A percentile compares a stretch with the other conserved stretches of the same genome.
Evolutionary conservation across 2,888 invertebrate species (phyloP).

Genomic region (Lithosia quadra): DNA sequence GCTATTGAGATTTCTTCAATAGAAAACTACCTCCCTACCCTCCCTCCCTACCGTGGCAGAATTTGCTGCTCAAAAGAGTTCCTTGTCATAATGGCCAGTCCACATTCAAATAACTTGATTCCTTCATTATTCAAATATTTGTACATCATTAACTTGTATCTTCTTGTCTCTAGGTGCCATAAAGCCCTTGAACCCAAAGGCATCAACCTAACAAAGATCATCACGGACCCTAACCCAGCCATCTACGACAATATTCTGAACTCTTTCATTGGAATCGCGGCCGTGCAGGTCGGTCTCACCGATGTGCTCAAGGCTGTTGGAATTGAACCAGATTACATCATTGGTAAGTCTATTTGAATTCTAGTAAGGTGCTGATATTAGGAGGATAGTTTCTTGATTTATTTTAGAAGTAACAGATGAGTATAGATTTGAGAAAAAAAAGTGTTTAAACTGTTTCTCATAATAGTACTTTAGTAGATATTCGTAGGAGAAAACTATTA

Average conservation of each 20-base stretch:
- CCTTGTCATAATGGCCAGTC: no score
- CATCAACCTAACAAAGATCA: constrained; percentile 88
- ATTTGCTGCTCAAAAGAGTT: no score
- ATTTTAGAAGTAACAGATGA: no score
- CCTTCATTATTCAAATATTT: no score
- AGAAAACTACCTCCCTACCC: no score
- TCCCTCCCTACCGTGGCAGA: no score
- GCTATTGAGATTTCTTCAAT: no score
- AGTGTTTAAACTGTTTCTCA: no score
- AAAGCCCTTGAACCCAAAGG: constrained; percentile 88
- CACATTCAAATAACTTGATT: no score
- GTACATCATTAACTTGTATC: neutral
- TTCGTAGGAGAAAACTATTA: no score
- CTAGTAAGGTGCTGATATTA: neutral
- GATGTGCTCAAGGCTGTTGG: constrained; percentile 84
- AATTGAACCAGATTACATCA: constrained; percentile 80
- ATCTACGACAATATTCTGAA: constrained; percentile 90
- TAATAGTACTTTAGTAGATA: no score
- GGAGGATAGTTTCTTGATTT: neutral
- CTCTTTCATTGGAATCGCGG: constrained; percentile 92
- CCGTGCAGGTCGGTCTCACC: constrained; percentile 88
- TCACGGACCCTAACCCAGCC: constrained; percentile 87
- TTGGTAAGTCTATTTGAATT: constrained; percentile 67
- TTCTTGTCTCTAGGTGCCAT: constrained; percentile 80
- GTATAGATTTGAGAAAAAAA: no score